Evolutionary conservation across 2,888 invertebrate species (phyloP).

Genomic region (Drosophila neonasuta): DNA sequence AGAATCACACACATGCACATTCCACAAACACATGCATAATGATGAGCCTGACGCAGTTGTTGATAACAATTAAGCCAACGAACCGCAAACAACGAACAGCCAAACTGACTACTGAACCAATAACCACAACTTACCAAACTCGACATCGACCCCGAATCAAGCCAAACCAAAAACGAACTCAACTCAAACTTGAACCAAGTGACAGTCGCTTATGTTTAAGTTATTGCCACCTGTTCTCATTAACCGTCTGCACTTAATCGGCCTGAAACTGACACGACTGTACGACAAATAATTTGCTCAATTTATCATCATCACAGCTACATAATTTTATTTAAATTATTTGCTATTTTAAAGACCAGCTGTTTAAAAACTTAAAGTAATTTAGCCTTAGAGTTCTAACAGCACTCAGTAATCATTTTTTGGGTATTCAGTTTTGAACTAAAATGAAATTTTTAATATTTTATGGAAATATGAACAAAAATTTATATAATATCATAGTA

Average conservation of each 20-base stretch:
- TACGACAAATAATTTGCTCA: not conserved
- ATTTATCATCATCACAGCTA: not conserved
- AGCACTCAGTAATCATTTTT: not conserved
- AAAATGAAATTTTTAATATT: too few relatives aligned
- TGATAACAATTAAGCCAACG: constrained; percentile 70
- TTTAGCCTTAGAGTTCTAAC: not conserved
- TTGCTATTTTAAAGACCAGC: not conserved
- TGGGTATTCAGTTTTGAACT: too few relatives aligned
- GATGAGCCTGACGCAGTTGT: constrained; percentile 50
- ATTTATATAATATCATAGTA: too few relatives aligned
- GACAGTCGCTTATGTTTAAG: constrained; percentile 10
- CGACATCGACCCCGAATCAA: not conserved
- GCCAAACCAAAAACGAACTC: not conserved
- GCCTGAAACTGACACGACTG: not conserved
- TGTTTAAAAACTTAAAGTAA: not conserved
- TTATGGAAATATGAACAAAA: too few relatives aligned
- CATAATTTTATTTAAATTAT: not conserved
- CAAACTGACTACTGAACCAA: constrained; percentile 37
- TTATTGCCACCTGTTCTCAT: not conserved
- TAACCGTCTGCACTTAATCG: not conserved
- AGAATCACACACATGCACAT: constrained; percentile 20
- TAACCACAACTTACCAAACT: constrained; percentile 26
- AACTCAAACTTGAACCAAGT: constrained; percentile 4
- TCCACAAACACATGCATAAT: constrained; percentile 42
- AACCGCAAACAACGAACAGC: constrained; percentile 40